Conservation (phyloP, 2,888 invertebrate species). For the Heterodera filipjevi region DNA sequence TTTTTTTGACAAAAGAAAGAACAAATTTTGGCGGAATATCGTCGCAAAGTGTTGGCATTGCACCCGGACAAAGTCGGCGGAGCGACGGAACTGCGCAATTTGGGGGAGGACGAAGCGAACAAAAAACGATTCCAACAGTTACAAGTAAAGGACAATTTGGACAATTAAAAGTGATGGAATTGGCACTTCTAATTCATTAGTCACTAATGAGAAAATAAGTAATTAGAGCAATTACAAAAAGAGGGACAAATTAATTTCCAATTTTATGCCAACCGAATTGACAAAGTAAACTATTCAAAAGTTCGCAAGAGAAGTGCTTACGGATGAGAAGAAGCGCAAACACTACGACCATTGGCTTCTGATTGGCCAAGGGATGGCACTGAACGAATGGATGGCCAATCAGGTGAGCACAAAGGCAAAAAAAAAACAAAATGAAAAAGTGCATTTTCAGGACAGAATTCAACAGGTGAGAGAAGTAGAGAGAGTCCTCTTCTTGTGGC, state of each 20-base stretch:
- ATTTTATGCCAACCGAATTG: too few species aligned
- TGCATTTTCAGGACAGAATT: conserved; percentile 17
- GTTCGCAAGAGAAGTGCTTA: conserved; percentile 24
- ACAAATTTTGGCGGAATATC: conserved; percentile 28
- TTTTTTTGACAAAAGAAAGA: conserved; percentile 1
- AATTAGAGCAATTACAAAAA: too few species aligned
- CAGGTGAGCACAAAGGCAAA: neutral
- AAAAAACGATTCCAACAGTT: conserved; percentile 19
- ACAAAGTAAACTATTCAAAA: neutral
- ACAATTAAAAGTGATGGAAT: neutral
- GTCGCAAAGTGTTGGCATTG: conserved; percentile 11
- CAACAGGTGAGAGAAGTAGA: too few species aligned
- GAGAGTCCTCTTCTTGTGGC: too few species aligned
- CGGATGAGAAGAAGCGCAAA: conserved; percentile 15
- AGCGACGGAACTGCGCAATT: neutral
- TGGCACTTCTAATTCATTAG: too few species aligned
- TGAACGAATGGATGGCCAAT: conserved; percentile 29
- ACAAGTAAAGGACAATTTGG: neutral
- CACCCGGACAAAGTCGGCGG: conserved; percentile 23
- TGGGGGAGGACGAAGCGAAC: neutral
- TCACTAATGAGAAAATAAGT: too few species aligned
- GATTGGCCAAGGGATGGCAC: conserved; percentile 11
- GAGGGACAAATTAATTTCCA: too few species aligned
- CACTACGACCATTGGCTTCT: conserved; percentile 24
- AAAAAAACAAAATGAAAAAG: neutral